Conservation (phyloP, 2,797 vertebrate species). For the Sebastes vulpes region DNA sequence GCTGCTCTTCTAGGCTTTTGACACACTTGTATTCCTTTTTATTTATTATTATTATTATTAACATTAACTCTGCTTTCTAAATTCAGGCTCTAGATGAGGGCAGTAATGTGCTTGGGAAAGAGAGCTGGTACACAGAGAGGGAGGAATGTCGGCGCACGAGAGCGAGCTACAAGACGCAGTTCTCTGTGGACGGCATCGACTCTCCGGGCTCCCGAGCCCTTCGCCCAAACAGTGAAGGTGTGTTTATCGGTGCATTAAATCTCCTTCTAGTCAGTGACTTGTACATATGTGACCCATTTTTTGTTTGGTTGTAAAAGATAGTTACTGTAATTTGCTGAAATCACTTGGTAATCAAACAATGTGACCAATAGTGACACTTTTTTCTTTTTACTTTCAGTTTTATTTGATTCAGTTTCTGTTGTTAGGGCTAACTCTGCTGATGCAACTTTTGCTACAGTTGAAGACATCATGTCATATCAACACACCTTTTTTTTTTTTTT, state of each 20-base stretch:
- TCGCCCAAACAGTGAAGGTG: conserved; percentile 89
- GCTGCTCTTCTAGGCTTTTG: neutral
- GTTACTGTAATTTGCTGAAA: neutral
- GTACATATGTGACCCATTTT: neutral
- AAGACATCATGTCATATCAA: neutral
- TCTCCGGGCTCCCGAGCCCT: conserved; percentile 84
- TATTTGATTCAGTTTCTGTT: neutral
- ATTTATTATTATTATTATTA: neutral
- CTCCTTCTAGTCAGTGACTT: neutral
- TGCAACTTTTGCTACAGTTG: neutral
- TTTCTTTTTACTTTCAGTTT: too few relatives aligned
- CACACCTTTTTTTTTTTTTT: neutral
- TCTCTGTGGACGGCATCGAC: conserved; percentile 89
- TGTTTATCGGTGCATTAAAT: neutral
- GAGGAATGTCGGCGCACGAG: conserved; percentile 75
- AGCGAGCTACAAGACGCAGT: conserved; percentile 80
- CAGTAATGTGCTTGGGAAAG: conserved; percentile 84
- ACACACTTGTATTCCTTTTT: neutral
- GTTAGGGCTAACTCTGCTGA: neutral
- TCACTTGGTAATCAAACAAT: neutral
- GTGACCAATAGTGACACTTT: neutral
- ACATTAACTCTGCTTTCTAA: conserved; percentile 4
- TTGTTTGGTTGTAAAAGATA: neutral
- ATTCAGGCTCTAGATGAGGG: conserved; percentile 91
- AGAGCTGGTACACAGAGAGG: conserved; percentile 86